These are phyloP conservation scores for Drosophila kokeensis DNA, from an alignment of 2,888 invertebrate species.

Conservation along the genomic window DNA sequence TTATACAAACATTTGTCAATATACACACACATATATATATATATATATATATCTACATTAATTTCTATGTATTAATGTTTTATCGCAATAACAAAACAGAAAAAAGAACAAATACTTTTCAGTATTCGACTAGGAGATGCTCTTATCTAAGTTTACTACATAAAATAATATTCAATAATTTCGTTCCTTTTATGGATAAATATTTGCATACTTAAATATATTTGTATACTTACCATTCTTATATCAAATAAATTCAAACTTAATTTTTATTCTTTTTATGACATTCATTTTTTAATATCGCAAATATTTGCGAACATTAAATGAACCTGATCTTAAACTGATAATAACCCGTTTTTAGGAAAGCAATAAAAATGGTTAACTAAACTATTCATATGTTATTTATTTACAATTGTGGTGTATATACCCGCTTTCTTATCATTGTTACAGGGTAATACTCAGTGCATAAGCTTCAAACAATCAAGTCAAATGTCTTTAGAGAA, in stretches of 20 bases:
- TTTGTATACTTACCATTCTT: not conserved
- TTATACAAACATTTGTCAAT: not conserved
- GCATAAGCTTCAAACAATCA: conserved; percentile 21
- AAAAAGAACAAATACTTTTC: not conserved
- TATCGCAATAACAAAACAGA: not conserved
- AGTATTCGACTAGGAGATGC: not conserved
- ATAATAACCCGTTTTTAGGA: not conserved
- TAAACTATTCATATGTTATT: not conserved
- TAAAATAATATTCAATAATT: not conserved
- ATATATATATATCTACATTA: not conserved
- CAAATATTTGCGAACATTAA: not conserved
- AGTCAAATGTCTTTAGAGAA: conserved; percentile 27
- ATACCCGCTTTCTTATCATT: not conserved
- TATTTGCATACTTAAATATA: not conserved
- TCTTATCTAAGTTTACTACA: not conserved
- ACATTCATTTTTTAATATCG: not conserved
- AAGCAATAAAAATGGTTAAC: not conserved
- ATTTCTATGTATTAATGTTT: not conserved
- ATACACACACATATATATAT: not conserved
- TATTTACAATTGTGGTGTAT: not conserved
- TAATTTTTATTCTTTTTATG: not conserved
- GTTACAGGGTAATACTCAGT: conserved; percentile 14
- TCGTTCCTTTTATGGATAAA: not conserved
- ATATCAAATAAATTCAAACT: not conserved
- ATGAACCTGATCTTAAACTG: not conserved